Percentiles rank a stretch among this genome's conserved stretches.
Evolutionary conservation across 2,888 invertebrate genomes (phyloP).

Genomic region (Ophion obscuratus): DNA sequence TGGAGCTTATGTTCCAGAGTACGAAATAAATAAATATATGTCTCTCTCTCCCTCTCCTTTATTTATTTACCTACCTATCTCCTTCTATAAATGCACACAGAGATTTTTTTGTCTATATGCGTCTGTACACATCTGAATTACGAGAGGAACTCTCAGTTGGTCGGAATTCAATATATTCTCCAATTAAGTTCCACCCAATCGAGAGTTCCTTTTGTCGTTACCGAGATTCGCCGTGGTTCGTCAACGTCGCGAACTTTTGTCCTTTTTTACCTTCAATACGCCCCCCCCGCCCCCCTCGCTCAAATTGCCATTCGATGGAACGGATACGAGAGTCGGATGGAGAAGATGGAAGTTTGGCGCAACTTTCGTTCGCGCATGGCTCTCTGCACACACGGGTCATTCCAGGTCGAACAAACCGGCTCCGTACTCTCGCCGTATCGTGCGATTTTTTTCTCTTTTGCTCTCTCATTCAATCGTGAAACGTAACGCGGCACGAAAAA

Average conservation of each 20-base stretch:
- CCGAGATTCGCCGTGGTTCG: conserved; percentile 48
- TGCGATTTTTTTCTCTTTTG: background rate
- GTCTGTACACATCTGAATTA: too few species aligned
- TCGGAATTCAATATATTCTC: too few species aligned
- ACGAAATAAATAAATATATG: too few species aligned
- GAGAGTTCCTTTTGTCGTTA: conserved; percentile 8
- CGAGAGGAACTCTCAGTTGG: background rate
- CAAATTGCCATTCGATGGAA: conserved; percentile 31
- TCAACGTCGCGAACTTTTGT: conserved; percentile 39
- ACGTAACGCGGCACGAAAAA: background rate
- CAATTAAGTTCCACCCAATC: background rate
- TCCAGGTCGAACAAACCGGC: conserved; percentile 8
- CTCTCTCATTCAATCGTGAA: background rate
- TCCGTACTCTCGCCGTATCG: background rate
- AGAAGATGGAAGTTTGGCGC: conserved; percentile 24
- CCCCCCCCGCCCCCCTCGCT: background rate
- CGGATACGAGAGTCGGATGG: conserved; percentile 27
- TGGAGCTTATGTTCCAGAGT: too few species aligned
- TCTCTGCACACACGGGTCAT: background rate
- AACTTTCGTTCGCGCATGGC: conserved; percentile 12
- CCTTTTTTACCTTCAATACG: background rate
- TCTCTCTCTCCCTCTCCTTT: too few species aligned
- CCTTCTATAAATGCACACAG: too few species aligned
- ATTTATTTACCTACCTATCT: too few species aligned
- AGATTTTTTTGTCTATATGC: too few species aligned